A percentile compares a stretch with the other conserved stretches of the same genome.
These are phyloP conservation scores for Menidia beryllina DNA, from an alignment of 2,113 vertebrate genomes.

Conservation along the genomic window DNA sequence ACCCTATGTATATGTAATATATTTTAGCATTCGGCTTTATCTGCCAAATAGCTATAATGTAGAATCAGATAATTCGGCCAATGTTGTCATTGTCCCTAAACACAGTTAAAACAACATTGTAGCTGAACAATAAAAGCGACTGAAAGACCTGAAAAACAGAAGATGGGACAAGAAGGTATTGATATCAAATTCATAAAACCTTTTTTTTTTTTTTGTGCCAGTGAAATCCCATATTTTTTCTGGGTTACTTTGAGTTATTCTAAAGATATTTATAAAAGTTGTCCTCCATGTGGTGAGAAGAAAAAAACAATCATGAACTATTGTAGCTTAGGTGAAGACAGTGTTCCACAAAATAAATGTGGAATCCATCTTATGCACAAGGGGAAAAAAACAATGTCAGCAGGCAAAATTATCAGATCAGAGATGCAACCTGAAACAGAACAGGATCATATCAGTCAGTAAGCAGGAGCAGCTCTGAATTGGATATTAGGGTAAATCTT, in stretches of 20 bases:
- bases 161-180: conserved; percentile 5
- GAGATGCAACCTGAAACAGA: neutral
- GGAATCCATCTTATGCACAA: neutral
- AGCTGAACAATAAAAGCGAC: neutral
- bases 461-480: too few species aligned
- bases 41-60: too few species aligned
- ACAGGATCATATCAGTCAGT: neutral
- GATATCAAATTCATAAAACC: conserved; percentile 15
- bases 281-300: neutral
- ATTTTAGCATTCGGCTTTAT: too few species aligned
- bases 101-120: neutral
- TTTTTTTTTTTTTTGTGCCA: conserved; percentile 2
- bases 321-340: neutral
- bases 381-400: neutral
- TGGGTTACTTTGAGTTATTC: neutral
- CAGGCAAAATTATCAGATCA: neutral
- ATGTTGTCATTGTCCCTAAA: neutral
- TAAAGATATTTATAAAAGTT: neutral
- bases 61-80: too few species aligned
- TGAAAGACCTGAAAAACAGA: conserved; percentile 28
- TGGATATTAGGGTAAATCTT: too few species aligned
- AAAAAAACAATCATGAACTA: too few species aligned
- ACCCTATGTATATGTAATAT: too few species aligned
- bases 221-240: conserved; percentile 2
- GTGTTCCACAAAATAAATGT: neutral